phyloP scores from a whole-genome alignment of 2,113 vertebrate genomes.

The Macaca mulatta region DNA sequence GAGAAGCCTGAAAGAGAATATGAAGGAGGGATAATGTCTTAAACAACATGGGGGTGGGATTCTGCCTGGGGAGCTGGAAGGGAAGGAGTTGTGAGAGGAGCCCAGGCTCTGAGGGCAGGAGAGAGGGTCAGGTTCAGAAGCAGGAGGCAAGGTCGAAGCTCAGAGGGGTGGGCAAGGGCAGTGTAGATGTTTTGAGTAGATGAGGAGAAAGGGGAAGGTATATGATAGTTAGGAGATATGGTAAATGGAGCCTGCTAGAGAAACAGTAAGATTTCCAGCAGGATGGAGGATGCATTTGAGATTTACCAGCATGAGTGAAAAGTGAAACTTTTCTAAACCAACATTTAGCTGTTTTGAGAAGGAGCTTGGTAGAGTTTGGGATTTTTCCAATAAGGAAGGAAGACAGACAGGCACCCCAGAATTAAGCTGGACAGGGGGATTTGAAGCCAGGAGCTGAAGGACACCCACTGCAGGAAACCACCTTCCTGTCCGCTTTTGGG shows the following conservation, averaged over 20 bases:
- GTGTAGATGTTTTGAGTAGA: neutral
- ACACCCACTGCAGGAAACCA: rapidly evolving
- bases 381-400: neutral
- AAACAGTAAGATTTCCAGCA: neutral
- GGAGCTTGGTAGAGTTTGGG: neutral
- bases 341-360: neutral
- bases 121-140: neutral
- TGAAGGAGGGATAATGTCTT: rapidly evolving
- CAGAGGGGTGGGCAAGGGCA: neutral
- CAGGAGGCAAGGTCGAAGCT: neutral
- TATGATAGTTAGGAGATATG: rapidly evolving
- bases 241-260: neutral
- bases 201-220: neutral
- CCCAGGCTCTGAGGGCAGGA: neutral
- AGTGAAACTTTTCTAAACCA: neutral
- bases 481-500: neutral
- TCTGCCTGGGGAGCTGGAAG: neutral
- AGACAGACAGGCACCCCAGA: neutral
- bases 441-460: neutral
- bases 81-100: neutral
- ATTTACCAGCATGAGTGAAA: neutral
- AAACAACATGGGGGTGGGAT: neutral
- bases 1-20: neutral
- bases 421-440: no score
- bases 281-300: neutral